Conservation (phyloP, 1,140 invertebrate species). For the Drosophila setifemur region DNA sequence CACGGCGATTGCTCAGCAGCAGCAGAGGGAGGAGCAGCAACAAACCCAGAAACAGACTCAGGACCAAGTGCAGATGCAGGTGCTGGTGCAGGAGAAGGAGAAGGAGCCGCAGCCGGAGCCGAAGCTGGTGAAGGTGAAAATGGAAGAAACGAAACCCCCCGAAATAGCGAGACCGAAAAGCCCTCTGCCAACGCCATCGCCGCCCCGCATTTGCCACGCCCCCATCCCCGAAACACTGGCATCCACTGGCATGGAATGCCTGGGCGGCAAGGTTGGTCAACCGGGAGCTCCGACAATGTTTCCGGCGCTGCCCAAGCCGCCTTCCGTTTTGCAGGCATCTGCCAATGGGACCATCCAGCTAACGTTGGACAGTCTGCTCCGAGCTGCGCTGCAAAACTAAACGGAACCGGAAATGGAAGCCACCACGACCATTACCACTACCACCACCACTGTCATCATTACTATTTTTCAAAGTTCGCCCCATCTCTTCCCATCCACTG, state of each 20-base stretch:
- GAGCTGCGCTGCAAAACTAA: constrained; percentile 72
- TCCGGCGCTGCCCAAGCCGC: constrained; percentile 66
- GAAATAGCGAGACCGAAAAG: constrained; percentile 1
- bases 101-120: background rate
- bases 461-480: constrained; percentile 12
- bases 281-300: constrained; percentile 35
- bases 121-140: background rate
- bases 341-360: constrained; percentile 62
- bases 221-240: constrained; percentile 14
- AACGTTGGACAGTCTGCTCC: constrained; percentile 66
- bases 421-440: background rate
- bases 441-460: constrained; percentile 8
- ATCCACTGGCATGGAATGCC: constrained; percentile 36
- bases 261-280: constrained; percentile 50
- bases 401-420: constrained; percentile 15
- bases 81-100: background rate
- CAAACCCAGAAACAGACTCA: background rate
- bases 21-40: background rate
- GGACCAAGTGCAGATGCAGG: background rate
- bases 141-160: background rate
- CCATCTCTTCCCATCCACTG: background rate
- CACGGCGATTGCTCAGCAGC: constrained; percentile 53
- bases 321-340: constrained; percentile 63
- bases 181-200: background rate
- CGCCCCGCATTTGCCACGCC: constrained; percentile 26